Conservation (phyloP, 2,113 vertebrate species). For the Oxygymnocypris stewartii region DNA sequence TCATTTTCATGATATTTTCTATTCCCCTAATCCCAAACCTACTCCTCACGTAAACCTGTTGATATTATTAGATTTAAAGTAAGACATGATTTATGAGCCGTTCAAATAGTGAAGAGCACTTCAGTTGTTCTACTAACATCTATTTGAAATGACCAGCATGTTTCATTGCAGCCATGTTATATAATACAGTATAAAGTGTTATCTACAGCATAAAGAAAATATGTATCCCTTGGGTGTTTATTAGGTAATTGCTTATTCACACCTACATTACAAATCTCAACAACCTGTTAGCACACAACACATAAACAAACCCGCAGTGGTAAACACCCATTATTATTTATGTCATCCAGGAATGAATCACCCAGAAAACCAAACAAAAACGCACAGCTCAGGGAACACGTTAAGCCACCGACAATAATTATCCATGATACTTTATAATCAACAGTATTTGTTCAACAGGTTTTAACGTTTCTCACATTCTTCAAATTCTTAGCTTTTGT, state of each 20-base stretch:
- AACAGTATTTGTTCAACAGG: conserved; percentile 29
- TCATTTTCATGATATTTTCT: not conserved
- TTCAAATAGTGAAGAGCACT: not conserved
- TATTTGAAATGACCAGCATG: conserved; percentile 44
- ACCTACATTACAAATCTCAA: not conserved
- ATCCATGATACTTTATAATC: conserved; percentile 48
- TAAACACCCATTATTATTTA: not conserved
- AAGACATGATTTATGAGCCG: not conserved
- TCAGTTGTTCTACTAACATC: not conserved
- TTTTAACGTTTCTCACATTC: conserved; percentile 26
- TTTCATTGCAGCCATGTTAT: conserved; percentile 37
- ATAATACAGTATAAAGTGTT: not conserved
- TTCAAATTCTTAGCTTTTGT: conserved; percentile 8
- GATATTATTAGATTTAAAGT: not conserved
- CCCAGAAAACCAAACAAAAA: not conserved
- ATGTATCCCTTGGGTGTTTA: not conserved
- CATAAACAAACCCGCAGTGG: not conserved
- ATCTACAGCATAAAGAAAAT: not conserved
- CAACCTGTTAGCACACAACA: not conserved
- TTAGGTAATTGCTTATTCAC: not conserved
- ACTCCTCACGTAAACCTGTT: not conserved
- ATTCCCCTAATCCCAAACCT: not conserved
- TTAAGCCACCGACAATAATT: conserved; percentile 29
- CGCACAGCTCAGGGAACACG: not conserved
- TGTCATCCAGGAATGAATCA: conserved; percentile 1